Evolutionary conservation across 2,888 invertebrate genomes (phyloP).

Genomic region (Macrosiphum euphorbiae): DNA sequence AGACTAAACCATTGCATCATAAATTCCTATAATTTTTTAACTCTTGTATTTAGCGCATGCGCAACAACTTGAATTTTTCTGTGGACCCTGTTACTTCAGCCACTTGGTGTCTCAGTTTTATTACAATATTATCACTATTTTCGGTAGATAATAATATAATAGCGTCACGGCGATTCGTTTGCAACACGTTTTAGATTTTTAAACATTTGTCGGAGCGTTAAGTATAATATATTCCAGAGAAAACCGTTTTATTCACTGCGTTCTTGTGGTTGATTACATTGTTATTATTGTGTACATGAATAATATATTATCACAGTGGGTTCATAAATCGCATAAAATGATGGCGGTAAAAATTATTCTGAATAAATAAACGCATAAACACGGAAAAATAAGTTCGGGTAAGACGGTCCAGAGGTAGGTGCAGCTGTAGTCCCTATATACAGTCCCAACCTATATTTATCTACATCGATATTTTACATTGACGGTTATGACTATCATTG

Average conservation of each 20-base stretch:
- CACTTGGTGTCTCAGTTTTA: too few species aligned
- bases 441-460: not conserved
- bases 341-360: not conserved
- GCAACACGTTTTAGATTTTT: not conserved
- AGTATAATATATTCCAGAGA: not conserved
- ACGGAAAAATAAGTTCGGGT: not conserved
- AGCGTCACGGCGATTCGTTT: not conserved
- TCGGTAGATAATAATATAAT: not conserved
- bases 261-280: not conserved
- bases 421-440: not conserved
- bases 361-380: not conserved
- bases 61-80: too few species aligned
- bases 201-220: not conserved
- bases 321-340: not conserved
- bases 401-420: not conserved
- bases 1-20: too few species aligned
- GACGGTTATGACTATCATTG: not conserved
- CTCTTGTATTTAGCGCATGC: too few species aligned
- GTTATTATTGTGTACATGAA: not conserved
- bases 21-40: too few species aligned
- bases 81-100: too few species aligned
- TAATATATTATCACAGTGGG: not conserved
- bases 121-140: not conserved
- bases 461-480: not conserved
- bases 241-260: not conserved